Base-by-base conservation (phyloP, 2,888 invertebrate species). In the Steinernema carpocapsae region DNA sequence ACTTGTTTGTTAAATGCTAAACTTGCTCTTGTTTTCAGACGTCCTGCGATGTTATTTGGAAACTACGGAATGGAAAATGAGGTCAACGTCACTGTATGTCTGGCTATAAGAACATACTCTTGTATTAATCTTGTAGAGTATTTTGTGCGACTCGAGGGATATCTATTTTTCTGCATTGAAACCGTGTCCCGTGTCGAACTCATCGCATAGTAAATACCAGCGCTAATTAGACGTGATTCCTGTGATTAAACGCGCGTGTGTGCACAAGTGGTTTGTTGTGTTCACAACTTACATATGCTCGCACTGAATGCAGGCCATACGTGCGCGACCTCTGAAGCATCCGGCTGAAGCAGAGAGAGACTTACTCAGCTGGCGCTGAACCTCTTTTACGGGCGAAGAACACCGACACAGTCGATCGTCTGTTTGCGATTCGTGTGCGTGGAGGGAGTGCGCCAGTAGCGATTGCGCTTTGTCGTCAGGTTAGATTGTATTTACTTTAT, bases 401-500 rank as follows among this genome's bases (percentile, higher is more conserved):
- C 32, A 32, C 64, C 64, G 32, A 64, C 64, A 64, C 32, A 64
- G 48, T 48, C 64, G 26, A 64, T 32, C 14, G 64, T 32, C 26
- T 64, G 64, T 64, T 64, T 64, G 64, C 64, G 64, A 64, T 64
- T 64, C 64, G 32, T 64, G 32, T 64, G 32, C 64, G 64, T 64
- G 64, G 37, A 37, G 37, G 37, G 37, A 56, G 24, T 32, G 64
- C 17, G 56, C 64, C 29, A 26, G 32, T 29, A 64, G 4, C 14
- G 64, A 22, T 22, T 64, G 64, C 12, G 64, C n/a, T n/a, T 17
- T 32, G 64, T 64, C 19, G 29, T 64, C 64, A 32, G 29, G 12
- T 64, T 64, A 19, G 6, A 4, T 32, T n/a, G 4, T 48, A 19
- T 19, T 48, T 48, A 48, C 37, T 48, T 48, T 17, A 14, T 48